Evolutionary conservation across 2,888 invertebrate species (phyloP), one percentile per base, ranked within the genome.

Genomic region (Artemia sinica): DNA sequence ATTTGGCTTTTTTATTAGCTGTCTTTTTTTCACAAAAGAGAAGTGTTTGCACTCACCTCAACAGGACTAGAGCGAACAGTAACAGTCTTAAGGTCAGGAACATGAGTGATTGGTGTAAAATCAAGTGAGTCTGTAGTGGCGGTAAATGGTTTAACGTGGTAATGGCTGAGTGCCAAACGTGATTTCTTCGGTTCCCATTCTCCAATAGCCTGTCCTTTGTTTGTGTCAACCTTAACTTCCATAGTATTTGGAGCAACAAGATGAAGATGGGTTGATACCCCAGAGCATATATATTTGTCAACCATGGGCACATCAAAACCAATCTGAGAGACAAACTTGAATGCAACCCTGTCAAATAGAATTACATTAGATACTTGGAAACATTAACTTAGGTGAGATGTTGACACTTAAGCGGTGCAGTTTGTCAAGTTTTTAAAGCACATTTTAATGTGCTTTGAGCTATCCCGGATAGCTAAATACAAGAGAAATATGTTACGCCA

Each of bases 141-240:
- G 4, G 71, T 71, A 52, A 70, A 72, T 5, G 72, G 71, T 8
- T 18, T 66, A 48, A 69, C 69, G 50, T 66, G 66, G 63, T 69
- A 66, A 52, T 71, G 68, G 65, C 65, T 50, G 41, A 72, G 7
- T 9, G 58, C 50, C 11, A 67, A 28, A 8, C 69, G 66, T 1
- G 65, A 67, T 3, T 68, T 68, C 13, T 66, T 49, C 18, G 49
- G 50, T 66, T 70, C 68, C 68, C 68, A 70, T 50, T 50, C 51
- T 11, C 66, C 65, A 11, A 65, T 48, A n/a, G 69, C n/a, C 49
- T 71, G 63, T 48, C 68, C 66, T n/a, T 67, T 65, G 48, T 50
- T 50, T 49, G 63, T 51, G 11, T 71, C 69, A 14, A 50, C 66
- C 50, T 67, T 52, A 18, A 69, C 50, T 28, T 18, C 18, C 28